phyloP scores from a whole-genome alignment of 1,140 invertebrate genomes.

The Reticulitermes speratus region DNA sequence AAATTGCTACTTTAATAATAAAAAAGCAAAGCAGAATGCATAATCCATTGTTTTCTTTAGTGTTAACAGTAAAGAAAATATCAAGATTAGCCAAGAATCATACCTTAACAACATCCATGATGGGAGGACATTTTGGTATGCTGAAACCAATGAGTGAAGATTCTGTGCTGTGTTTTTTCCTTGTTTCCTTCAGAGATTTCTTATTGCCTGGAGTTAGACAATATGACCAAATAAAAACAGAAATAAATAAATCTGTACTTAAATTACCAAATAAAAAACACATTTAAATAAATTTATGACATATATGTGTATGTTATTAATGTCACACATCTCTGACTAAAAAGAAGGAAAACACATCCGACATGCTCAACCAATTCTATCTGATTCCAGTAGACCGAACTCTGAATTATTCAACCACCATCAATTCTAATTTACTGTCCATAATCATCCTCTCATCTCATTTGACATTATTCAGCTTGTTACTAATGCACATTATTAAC shows the following conservation, averaged over 20 bases:
- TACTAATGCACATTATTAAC: no score
- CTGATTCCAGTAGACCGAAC: no score
- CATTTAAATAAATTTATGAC: background rate
- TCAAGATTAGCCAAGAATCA: background rate
- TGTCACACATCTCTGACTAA: background rate
- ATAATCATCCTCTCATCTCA: no score
- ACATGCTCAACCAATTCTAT: no score
- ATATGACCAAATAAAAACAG: background rate
- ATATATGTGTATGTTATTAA: background rate
- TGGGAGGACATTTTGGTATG: background rate
- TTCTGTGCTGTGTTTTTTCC: background rate
- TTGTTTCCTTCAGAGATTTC: background rate
- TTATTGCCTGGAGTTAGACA: background rate
- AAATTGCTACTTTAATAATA: background rate
- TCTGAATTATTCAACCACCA: no score
- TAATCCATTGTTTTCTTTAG: background rate
- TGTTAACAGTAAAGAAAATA: background rate
- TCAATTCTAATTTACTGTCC: no score
- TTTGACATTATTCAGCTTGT: no score
- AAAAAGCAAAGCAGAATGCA: background rate
- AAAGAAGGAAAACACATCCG: no score
- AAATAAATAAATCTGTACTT: background rate
- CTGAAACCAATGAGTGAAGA: conserved; percentile 1
- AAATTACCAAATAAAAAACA: background rate
- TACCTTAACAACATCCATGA: background rate